Base-by-base conservation (phyloP, 2,797 vertebrate genomes). In the Tapera naevia region DNA sequence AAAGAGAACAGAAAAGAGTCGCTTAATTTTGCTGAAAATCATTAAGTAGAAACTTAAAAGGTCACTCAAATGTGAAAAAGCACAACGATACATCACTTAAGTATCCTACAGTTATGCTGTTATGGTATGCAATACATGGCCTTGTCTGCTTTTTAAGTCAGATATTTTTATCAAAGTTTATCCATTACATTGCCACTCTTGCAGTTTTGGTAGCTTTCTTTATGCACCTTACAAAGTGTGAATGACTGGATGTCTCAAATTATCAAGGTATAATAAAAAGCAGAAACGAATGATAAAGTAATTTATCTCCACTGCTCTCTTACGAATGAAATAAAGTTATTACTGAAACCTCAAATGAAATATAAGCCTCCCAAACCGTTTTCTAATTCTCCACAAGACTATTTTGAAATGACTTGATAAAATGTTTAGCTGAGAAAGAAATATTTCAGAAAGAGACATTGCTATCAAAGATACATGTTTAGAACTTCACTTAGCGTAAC, bases 261-360 rank as follows among this genome's bases (percentile, higher is more conserved):
- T 94, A 94, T 94, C 96, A 97, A 88, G 30, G 33, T 88, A 93
- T 41, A 85, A 50, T 8, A n/a, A n/a, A n/a, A n/a, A 82, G 79
- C 39, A 94, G 80, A 97, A 74, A 43, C 80, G 70, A 91, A 89
- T 91, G 80, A 89, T 94, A 97, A 94, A 93, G 46, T 17, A 96
- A 86, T 97, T 97, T 95, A 96, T 96, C 91, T 97, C 45, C 45
- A 85, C 30, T 89, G 30, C 8, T 95, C 66, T 96, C 92, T 87
- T 37, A 89, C 80, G 70, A 95, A 56, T 23, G 86, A 53, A 93
- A 87, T 91, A 48, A 93, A 94, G 69, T 89, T 90, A 97, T 95
- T 82, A 74, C 62, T 86, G 76, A 95, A 92, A 94, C 95, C 96
- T 94, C 74, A 87, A 72, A 91, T 73, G 62, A 96, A 96, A 90